Conservation (phyloP, 2,797 vertebrate genomes). For the Loriculus beryllinus region DNA sequence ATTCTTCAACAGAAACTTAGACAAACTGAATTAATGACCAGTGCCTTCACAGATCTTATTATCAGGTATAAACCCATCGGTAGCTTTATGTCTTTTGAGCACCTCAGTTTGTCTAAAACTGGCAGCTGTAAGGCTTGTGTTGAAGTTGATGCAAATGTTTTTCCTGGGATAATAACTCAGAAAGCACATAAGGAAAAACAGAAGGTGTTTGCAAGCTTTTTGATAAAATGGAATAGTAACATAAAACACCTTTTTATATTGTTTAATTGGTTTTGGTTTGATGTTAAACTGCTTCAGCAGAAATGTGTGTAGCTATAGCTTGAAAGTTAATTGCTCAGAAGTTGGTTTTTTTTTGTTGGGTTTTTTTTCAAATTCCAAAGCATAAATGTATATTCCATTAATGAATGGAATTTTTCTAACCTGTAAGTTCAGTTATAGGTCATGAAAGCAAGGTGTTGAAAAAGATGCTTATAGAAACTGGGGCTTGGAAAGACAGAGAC, state of each 20-base stretch:
- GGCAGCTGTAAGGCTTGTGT: not conserved
- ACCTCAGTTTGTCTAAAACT: not conserved
- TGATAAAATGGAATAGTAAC: rapidly evolving
- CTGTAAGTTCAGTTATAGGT: not conserved
- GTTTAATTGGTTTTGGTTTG: not conserved
- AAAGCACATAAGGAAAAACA: not conserved
- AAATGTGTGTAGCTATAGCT: not conserved
- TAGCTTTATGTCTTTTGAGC: not conserved
- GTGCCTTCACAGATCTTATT: not conserved
- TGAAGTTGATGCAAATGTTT: not conserved
- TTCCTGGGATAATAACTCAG: not conserved
- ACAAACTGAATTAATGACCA: not conserved
- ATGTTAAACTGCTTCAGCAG: not conserved
- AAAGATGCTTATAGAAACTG: not conserved
- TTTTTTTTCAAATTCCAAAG: not conserved
- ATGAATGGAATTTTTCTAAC: not conserved
- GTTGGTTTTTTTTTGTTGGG: not conserved
- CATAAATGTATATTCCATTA: not conserved
- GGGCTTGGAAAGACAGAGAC: not conserved
- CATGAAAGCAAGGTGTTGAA: not conserved
- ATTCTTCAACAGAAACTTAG: not conserved
- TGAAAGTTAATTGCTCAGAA: not conserved
- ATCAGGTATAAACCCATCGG: not conserved
- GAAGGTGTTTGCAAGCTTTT: not conserved
- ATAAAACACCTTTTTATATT: not conserved